Base-by-base conservation (phyloP, 2,888 invertebrate genomes). In the Drosophila aldrichi region DNA sequence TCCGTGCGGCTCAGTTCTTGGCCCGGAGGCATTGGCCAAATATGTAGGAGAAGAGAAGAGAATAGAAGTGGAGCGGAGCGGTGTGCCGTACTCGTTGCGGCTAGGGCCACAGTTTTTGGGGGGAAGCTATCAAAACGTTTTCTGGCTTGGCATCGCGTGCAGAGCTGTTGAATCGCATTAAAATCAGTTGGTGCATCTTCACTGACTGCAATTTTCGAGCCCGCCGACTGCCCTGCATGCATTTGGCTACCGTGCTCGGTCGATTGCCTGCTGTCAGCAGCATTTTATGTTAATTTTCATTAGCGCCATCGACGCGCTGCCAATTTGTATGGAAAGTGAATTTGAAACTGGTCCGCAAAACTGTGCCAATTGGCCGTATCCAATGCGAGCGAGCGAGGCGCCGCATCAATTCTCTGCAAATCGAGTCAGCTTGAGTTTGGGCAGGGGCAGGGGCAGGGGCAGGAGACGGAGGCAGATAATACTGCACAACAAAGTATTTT, bases 261-360 rank as follows among this genome's bases (percentile, higher is more conserved):
- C 85, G 84, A 89, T 85, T 85, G 89, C 89, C 89, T 87, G 87
- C 88, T 89, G 86, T 89, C 86, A 86, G 86, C 86, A 84, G 79
- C 89, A 89, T 89, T 86, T 86, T 86, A 86, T 86, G 89, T 82
- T 86, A 86, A 86, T 86, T 86, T 86, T 89, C 86, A 86, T 89
- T 86, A 86, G 89, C 85, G 80, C 81, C 83, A 81, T 65, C 88
- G 84, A 73, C 86, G 76, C 83, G 83, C 79, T 84, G 84, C 79
- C 85, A 86, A 89, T 89, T 86, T 86, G 88, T 87, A 87, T 82
- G 85, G 88, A 84, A 87, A 89, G 89, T 86, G 85, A 87, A 87
- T 87, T 86, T 80, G 80, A 86, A 84, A 79, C 74, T 76, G 79
- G 70, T 62, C 46, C 55, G 22, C 55, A 74, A 87, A 88, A 79